Evolutionary conservation across 1,140 invertebrate species (phyloP).

Genomic region (Drosophila rhopaloa): DNA sequence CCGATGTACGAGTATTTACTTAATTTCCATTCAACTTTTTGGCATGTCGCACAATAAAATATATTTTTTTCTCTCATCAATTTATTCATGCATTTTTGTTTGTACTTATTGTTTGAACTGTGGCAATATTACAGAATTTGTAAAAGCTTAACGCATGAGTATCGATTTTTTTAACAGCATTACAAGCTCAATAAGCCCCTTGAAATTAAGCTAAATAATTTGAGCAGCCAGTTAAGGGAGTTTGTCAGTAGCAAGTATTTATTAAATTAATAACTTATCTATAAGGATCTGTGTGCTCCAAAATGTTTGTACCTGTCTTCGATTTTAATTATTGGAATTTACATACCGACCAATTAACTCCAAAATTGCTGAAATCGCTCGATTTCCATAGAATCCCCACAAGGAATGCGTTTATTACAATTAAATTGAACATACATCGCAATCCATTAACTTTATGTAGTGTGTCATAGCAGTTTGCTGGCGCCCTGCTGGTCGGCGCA

Average conservation of each 20-base stretch:
- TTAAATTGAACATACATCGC: constrained; percentile 12
- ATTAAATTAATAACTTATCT: too few species aligned
- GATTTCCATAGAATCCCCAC: not conserved
- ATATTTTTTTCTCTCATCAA: constrained; percentile 28
- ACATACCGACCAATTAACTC: not conserved
- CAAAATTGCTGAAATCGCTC: not conserved
- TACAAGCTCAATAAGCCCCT: constrained; percentile 1
- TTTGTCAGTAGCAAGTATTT: not conserved
- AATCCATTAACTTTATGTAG: not conserved
- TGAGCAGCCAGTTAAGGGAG: not conserved
- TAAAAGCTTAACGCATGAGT: constrained; percentile 2
- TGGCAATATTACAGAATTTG: constrained; percentile 33
- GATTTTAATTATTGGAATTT: too few species aligned
- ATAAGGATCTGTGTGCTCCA: too few species aligned
- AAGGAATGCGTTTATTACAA: constrained; percentile 13
- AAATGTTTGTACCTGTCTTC: too few species aligned
- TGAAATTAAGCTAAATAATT: not conserved
- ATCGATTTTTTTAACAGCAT: not conserved
- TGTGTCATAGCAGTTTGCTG: not conserved
- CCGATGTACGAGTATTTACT: constrained; percentile 60
- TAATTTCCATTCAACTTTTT: constrained; percentile 67
- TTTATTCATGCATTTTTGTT: constrained; percentile 38
- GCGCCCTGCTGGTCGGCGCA: not conserved
- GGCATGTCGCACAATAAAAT: constrained; percentile 52
- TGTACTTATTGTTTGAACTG: constrained; percentile 25